Evolutionary conservation across 2,888 invertebrate genomes (phyloP).

Genomic region (Rhamphomyia laevipes): DNA sequence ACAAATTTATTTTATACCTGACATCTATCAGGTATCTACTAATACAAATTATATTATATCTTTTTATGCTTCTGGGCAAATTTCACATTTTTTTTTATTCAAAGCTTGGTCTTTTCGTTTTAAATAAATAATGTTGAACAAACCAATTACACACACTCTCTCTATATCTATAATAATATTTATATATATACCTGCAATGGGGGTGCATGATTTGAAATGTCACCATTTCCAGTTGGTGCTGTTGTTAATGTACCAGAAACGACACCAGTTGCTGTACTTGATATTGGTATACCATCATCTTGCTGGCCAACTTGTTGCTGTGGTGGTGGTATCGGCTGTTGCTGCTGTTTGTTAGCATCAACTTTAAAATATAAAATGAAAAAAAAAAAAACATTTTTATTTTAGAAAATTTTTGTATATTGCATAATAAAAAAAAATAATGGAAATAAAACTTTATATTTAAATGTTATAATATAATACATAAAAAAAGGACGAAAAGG

Average conservation of each 20-base stretch:
- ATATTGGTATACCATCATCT: neutral
- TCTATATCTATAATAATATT: neutral
- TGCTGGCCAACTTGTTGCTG: slow-evolving; percentile 16
- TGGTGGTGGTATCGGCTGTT: slow-evolving; percentile 33
- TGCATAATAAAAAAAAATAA: too few relatives aligned
- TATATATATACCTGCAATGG: slow-evolving; percentile 41
- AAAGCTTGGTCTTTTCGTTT: neutral
- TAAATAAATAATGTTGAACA: neutral
- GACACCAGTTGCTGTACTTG: neutral
- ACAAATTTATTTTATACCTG: too few relatives aligned
- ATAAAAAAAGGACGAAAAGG: too few relatives aligned
- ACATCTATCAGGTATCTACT: too few relatives aligned
- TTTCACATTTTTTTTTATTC: too few relatives aligned
- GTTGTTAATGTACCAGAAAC: slow-evolving; percentile 19
- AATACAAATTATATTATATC: too few relatives aligned
- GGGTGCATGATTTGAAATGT: slow-evolving; percentile 47
- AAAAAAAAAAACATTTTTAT: neutral
- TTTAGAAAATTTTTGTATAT: too few relatives aligned
- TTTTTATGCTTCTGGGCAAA: too few relatives aligned
- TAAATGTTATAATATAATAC: too few relatives aligned
- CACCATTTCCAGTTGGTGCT: slow-evolving; percentile 51
- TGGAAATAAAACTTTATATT: too few relatives aligned
- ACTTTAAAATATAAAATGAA: slow-evolving; percentile 19
- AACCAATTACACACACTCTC: neutral
- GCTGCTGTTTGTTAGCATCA: slow-evolving; percentile 29